phyloP scores from a whole-genome alignment of 2,888 invertebrate species.

The Colostygia pectinataria region DNA sequence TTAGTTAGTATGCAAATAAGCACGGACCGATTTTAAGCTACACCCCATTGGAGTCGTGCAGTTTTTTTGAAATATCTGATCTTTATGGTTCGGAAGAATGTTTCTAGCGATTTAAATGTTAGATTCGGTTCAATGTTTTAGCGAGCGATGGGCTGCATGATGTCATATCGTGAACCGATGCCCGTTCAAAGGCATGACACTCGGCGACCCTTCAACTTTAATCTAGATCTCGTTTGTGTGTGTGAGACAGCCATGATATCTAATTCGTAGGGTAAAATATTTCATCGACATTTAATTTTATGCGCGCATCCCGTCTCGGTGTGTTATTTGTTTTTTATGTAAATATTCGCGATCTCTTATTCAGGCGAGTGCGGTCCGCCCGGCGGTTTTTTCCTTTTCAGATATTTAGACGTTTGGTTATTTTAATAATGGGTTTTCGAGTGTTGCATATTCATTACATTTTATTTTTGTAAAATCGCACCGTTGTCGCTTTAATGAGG shows the following conservation, averaged over 20 bases:
- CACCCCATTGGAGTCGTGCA: constrained; percentile 73
- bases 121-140: constrained; percentile 27
- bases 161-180: constrained; percentile 28
- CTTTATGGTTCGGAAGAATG: constrained; percentile 68
- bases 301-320: constrained; percentile 79
- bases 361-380: constrained; percentile 71
- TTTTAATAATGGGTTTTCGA: constrained; percentile 59
- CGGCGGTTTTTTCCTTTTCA: constrained; percentile 62
- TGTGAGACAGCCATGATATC: constrained; percentile 75
- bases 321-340: constrained; percentile 82
- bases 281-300: constrained; percentile 83
- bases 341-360: constrained; percentile 76
- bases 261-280: constrained; percentile 81
- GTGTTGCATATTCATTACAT: constrained; percentile 49
- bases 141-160: constrained; percentile 11
- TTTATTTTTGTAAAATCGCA: constrained; percentile 29
- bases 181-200: constrained; percentile 41
- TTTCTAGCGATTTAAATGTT: constrained; percentile 39
- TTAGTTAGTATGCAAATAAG: constrained; percentile 84
- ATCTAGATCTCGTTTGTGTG: constrained; percentile 72
- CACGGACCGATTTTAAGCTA: constrained; percentile 75
- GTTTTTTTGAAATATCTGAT: constrained; percentile 66
- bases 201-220: constrained; percentile 59
- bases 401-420: constrained; percentile 65
- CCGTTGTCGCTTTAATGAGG: constrained; percentile 33